These are phyloP conservation scores for Eulemur mongoz DNA, from an alignment of 2,797 vertebrate genomes.

Conservation along the genomic window DNA sequence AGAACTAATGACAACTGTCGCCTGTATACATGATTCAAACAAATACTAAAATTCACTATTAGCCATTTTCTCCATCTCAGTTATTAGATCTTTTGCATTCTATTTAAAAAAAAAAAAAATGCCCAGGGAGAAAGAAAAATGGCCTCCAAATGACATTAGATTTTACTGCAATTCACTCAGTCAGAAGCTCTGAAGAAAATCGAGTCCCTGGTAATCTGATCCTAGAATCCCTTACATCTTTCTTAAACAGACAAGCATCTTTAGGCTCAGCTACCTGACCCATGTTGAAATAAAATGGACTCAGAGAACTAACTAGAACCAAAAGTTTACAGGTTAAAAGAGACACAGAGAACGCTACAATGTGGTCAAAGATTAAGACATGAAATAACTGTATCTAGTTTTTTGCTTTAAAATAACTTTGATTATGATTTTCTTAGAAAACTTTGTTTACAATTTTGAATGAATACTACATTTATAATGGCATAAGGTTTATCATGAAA, in stretches of 20 bases:
- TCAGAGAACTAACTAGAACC: not conserved
- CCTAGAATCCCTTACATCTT: not conserved
- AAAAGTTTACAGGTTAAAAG: not conserved
- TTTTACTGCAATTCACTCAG: not conserved
- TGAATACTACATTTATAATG: not conserved
- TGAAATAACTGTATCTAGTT: not conserved
- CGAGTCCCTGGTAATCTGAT: not conserved
- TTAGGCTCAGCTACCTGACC: not conserved
- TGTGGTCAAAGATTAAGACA: not conserved
- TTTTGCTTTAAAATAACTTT: not conserved
- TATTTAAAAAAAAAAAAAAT: not conserved
- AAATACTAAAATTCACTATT: not conserved
- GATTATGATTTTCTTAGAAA: not conserved
- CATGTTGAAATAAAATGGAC: not conserved
- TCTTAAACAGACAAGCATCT: not conserved
- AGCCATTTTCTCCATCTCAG: not conserved
- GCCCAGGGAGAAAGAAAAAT: not conserved
- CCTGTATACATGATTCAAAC: not conserved
- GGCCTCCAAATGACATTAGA: not conserved
- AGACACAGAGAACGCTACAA: not conserved
- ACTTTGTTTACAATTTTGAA: not conserved
- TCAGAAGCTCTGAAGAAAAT: not conserved
- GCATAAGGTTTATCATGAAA: not conserved
- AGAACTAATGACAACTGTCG: not conserved
- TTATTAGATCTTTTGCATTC: not conserved